Base-by-base conservation (phyloP, 1,140 invertebrate genomes). In the Drosophila pruinosa region DNA sequence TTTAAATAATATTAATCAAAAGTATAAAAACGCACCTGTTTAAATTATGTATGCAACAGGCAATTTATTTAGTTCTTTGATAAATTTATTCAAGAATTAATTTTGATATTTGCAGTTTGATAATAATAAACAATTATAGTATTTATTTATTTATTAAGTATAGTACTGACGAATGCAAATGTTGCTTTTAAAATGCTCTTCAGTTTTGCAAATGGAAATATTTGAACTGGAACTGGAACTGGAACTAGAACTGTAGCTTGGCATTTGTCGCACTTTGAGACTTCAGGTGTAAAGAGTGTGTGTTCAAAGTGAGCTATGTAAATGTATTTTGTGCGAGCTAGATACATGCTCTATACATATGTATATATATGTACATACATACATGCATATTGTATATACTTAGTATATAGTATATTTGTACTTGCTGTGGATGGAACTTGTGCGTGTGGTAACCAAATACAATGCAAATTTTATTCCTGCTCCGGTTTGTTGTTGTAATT, bases 381-480 rank as follows among this genome's bases (percentile, higher is more conserved):
- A 12, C 14, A 36, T 36, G 12, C 24, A 22, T 56, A 53, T 75
- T 58, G 34, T 26, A 34, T 43, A 26, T 19, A 4, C 31, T 19
- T 22, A 17, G n/a, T 45, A 26, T 31, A 28, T 24, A n/a, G 4
- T 52, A 5, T 36, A 17, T 62, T n/a, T 34, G 17, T 62, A 24
- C 15, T 38, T n/a, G 6, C 4, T 31, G 34, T 26, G 48, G 19
- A 14, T 48, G n/a, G 43, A 12, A 7, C 74, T 62, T 83, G 69
- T 85, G 81, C 81, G 81, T 85, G 81, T 77, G 81, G 81, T 85
- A 86, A 86, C 82, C 78, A 88, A 88, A 86, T 86, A 86, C 81
- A 86, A 86, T 88, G 81, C 81, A 86, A 85, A 85, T 85, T 85
- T 88, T 31, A 57, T 80, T 73, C 21, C 14, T 34, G 24, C 38